Evolutionary conservation across 2,113 vertebrate genomes (phyloP).

Genomic region (Elgaria multicarinata): DNA sequence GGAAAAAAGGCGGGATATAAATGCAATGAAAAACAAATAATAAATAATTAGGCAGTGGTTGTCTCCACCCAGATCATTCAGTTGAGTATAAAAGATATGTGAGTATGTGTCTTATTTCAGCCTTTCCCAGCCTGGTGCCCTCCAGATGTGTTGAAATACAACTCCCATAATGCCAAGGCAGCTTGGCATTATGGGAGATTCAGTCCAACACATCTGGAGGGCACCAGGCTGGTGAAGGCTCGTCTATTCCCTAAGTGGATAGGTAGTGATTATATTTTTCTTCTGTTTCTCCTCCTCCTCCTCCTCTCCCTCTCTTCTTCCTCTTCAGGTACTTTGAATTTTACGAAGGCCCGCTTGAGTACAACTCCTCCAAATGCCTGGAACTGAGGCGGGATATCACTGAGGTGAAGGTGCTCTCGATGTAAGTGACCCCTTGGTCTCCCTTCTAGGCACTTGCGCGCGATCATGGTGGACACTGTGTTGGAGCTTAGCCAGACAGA

Average conservation of each 20-base stretch:
- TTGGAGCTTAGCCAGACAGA: not conserved
- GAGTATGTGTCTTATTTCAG: not conserved
- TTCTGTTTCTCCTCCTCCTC: not conserved
- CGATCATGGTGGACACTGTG: not conserved
- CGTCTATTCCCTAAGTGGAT: not conserved
- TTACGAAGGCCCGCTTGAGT: constrained; percentile 90
- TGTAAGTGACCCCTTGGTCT: constrained; percentile 83
- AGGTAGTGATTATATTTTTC: not conserved
- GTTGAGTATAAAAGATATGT: not conserved
- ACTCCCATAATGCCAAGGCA: not conserved
- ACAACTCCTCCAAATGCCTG: constrained; percentile 94
- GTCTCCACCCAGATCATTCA: not conserved
- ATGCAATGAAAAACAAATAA: too few species aligned
- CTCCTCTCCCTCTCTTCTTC: too few species aligned
- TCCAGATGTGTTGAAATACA: not conserved
- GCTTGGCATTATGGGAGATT: too few species aligned
- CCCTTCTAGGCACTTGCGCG: not conserved
- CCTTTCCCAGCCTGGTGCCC: too few species aligned
- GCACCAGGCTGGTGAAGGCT: not conserved
- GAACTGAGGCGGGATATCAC: constrained; percentile 93
- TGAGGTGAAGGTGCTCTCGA: constrained; percentile 94
- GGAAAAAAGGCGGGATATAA: too few species aligned
- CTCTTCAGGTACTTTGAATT: constrained; percentile 92
- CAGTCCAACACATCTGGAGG: not conserved
- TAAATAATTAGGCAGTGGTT: not conserved